Evolutionary conservation across 2,113 vertebrate species (phyloP), one percentile per base, ranked within the genome.

Genomic region (Axis porcinus): DNA sequence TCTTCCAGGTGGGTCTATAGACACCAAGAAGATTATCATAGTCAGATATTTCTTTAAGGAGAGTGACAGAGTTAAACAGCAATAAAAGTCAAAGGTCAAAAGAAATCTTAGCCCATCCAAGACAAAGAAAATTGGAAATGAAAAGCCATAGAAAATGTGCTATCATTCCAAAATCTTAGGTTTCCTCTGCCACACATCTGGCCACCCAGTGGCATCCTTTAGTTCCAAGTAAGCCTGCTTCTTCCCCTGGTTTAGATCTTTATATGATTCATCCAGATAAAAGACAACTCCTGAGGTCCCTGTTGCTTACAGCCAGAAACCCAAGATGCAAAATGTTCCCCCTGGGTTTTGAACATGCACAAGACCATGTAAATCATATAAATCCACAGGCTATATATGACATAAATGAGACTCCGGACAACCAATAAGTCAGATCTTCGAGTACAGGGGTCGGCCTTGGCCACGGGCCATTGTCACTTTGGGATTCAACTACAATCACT

Each of bases 231-330:
- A 99, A 97, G 99, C 99, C 97, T 99, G 99, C 98, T 99, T 99
- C 97, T 99, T 99, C 92, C 99, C 99, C 82, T 99, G 98, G 97
- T 99, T 99, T 97, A 99, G 98, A 98, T 99, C 99, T 98, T 99
- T 99, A 30, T 99, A 99, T 62, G 99, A 99, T 43, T 99, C 99
- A 54, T 99, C 99, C 43, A 99, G 97, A 86, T 99, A 98, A 97
- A 99, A 99, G 89, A 97, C 76, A 99, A 98, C 97, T 99, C 99
- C 98, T 99, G 99, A 16, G 99, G 98, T 99, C 99, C 27, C 25
- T 99, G 99, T 98, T 99, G 99, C 97, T 99, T 99, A 97, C 99
- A 99, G 86, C 99, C 99, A 28, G 99, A 99, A 98, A 99, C 99
- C 98, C 99, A 99, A 87, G 99, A 99, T n/a, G 99, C 99, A 98